Evolutionary conservation across 2,797 vertebrate genomes (phyloP).

Genomic region (Ctenochaetus hawaiiensis): DNA sequence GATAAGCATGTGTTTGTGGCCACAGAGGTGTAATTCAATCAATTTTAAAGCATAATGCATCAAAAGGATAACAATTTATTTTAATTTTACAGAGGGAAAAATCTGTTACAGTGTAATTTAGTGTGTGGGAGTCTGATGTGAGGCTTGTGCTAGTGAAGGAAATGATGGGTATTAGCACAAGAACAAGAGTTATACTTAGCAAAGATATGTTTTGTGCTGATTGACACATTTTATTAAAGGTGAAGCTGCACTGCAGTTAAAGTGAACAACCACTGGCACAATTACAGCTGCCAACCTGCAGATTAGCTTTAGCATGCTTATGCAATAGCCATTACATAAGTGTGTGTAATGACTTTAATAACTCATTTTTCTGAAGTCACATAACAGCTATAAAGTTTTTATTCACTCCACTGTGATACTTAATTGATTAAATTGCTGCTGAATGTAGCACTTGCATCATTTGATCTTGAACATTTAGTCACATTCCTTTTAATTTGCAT

Average conservation of each 20-base stretch:
- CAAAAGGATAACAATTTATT: constrained; percentile 30
- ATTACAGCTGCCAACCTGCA: constrained; percentile 11
- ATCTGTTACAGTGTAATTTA: neutral
- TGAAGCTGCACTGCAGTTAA: constrained; percentile 1
- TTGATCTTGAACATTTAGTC: too few relatives aligned
- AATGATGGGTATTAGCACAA: constrained; percentile 7
- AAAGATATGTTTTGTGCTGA: constrained; percentile 21
- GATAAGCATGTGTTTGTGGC: constrained; percentile 59
- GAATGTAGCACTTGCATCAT: too few relatives aligned
- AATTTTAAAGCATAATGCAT: constrained; percentile 36
- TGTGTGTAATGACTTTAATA: neutral
- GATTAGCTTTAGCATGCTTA: neutral
- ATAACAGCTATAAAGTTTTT: neutral
- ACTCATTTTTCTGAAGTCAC: neutral
- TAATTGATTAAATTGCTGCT: too few relatives aligned
- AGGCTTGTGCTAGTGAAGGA: constrained; percentile 2
- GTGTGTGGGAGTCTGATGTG: constrained; percentile 10
- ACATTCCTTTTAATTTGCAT: too few relatives aligned
- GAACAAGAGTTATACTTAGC: constrained; percentile 6
- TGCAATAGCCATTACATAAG: neutral
- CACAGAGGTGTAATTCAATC: constrained; percentile 62
- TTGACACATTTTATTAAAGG: constrained; percentile 43
- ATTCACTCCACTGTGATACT: too few relatives aligned
- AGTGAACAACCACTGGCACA: constrained; percentile 2
- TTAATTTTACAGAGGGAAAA: constrained; percentile 44